phyloP scores from a whole-genome alignment of 1,140 invertebrate species.

The Drosophila eugracilis region DNA sequence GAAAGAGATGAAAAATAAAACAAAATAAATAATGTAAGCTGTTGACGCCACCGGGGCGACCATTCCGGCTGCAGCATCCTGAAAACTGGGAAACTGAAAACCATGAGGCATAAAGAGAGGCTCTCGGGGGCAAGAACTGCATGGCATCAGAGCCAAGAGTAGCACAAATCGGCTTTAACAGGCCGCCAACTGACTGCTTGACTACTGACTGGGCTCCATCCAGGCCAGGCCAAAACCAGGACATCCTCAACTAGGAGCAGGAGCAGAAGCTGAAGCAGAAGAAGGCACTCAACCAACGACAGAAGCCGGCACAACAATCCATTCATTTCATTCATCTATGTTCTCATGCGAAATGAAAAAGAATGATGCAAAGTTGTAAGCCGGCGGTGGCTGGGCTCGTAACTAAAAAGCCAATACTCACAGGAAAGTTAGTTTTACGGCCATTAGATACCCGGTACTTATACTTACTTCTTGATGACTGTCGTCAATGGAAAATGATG shows the following conservation, averaged over 20 bases:
- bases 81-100: conserved; percentile 1
- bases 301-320: conserved; percentile 41
- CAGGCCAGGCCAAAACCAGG: conserved; percentile 21
- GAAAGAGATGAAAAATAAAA: conserved; percentile 32
- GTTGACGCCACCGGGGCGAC: conserved; percentile 44
- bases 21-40: conserved; percentile 60
- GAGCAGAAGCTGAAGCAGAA: background rate
- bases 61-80: conserved; percentile 22
- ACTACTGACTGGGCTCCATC: conserved; percentile 19
- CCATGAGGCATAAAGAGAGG: background rate
- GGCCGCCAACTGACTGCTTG: conserved; percentile 36
- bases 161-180: conserved; percentile 53
- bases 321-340: conserved; percentile 48
- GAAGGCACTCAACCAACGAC: conserved; percentile 29
- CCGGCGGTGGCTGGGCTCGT: conserved; percentile 18
- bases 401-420: conserved; percentile 29
- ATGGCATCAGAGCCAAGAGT: conserved; percentile 27
- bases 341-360: conserved; percentile 57
- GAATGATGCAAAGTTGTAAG: conserved; percentile 58
- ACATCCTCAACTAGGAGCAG: background rate
- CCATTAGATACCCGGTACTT: conserved; percentile 19
- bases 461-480: background rate
- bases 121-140: conserved; percentile 16
- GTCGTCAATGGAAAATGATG: background rate
- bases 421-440: conserved; percentile 21